These are phyloP conservation scores for Diprion similis DNA, from an alignment of 1,140 invertebrate species.

Conservation along the genomic window DNA sequence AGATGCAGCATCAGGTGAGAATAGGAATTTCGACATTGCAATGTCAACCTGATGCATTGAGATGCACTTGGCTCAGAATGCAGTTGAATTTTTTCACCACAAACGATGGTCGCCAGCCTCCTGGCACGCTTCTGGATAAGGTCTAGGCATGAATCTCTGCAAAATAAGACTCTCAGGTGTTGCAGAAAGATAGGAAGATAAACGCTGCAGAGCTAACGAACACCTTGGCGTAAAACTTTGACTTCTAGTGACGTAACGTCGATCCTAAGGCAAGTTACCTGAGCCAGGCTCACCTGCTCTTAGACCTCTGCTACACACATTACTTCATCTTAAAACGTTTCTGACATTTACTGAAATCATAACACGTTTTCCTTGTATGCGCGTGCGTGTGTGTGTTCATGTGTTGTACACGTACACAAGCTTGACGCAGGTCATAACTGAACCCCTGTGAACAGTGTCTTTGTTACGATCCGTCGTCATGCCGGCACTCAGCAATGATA, in stretches of 20 bases:
- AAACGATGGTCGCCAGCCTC: constrained; percentile 5
- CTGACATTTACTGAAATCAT: no score
- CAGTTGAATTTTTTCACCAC: neutral
- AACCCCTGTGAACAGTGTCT: no score
- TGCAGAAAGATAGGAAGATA: constrained; percentile 11
- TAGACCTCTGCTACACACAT: constrained; percentile 16
- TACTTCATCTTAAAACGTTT: neutral
- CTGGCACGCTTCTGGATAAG: constrained; percentile 9
- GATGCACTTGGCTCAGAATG: constrained; percentile 35
- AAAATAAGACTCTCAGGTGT: constrained; percentile 13
- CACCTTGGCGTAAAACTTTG: neutral
- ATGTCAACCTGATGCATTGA: constrained; percentile 3
- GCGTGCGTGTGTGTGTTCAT: no score
- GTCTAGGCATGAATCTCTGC: constrained; percentile 14
- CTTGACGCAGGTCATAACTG: no score
- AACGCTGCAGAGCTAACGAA: neutral
- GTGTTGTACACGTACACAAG: no score
- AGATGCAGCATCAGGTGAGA: constrained; percentile 3
- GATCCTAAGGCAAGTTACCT: neutral
- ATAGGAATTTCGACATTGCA: constrained; percentile 1
- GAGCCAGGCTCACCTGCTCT: constrained; percentile 13
- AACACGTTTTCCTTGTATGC: no score
- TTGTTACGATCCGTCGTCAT: no score
- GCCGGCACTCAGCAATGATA: no score
- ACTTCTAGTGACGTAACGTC: neutral